These are phyloP conservation scores for Drosophila trichaetosa DNA, from an alignment of 2,888 invertebrate species.

Conservation along the genomic window DNA sequence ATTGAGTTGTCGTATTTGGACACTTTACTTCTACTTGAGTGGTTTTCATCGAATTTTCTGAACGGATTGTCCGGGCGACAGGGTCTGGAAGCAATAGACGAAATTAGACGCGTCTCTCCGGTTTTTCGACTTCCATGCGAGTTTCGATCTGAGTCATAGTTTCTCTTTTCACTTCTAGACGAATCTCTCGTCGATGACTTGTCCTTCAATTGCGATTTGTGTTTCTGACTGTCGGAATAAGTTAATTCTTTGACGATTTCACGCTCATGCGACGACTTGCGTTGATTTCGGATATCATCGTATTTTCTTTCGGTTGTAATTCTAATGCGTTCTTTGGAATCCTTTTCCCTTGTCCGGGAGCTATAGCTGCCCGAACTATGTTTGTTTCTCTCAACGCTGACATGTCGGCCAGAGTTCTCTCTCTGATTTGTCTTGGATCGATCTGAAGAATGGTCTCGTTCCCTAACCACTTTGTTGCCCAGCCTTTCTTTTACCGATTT, in stretches of 20 bases:
- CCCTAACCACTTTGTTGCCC: slow-evolving; percentile 86
- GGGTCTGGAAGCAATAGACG: slow-evolving; percentile 60
- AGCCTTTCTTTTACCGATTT: slow-evolving; percentile 91
- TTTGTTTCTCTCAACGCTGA: slow-evolving; percentile 33
- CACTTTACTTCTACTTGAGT: slow-evolving; percentile 85
- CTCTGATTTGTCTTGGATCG: slow-evolving; percentile 41
- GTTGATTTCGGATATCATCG: slow-evolving; percentile 36
- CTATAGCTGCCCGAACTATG: slow-evolving; percentile 35
- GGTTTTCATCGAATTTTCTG: slow-evolving; percentile 87
- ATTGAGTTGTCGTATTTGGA: slow-evolving; percentile 86
- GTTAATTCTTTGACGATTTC: slow-evolving; percentile 30
- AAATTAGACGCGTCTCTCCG: slow-evolving; percentile 50
- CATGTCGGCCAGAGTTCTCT: slow-evolving; percentile 28
- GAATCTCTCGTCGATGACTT: slow-evolving; percentile 14
- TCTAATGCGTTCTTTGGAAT: slow-evolving; percentile 42
- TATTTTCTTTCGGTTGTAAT: slow-evolving; percentile 18
- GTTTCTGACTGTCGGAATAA: slow-evolving; percentile 32
- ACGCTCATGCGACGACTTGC: slow-evolving; percentile 44
- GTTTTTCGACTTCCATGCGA: slow-evolving; percentile 33
- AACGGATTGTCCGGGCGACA: slow-evolving; percentile 77
- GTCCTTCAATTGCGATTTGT: slow-evolving; percentile 34
- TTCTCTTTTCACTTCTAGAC: slow-evolving; percentile 26
- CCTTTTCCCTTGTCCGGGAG: slow-evolving; percentile 51
- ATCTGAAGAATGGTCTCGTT: slow-evolving; percentile 62
- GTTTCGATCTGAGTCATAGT: slow-evolving; percentile 54